phyloP scores from a whole-genome alignment of 2,888 invertebrate genomes.

The Piscicola geometra region DNA sequence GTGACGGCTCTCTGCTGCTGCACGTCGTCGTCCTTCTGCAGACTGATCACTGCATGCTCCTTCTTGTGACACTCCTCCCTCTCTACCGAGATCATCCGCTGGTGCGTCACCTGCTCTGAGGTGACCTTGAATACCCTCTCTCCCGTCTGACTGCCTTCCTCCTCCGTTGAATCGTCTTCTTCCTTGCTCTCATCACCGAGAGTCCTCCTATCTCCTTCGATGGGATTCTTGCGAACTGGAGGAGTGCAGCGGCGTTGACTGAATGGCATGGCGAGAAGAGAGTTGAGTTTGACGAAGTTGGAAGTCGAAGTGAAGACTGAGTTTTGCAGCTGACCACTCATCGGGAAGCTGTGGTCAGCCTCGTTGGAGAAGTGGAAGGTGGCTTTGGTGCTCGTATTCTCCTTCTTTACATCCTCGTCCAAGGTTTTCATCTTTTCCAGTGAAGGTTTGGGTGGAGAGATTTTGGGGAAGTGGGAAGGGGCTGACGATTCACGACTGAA shows the following conservation, averaged over 20 bases:
- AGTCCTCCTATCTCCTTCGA: not conserved
- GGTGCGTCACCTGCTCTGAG: constrained; percentile 26
- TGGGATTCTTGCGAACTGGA: no score
- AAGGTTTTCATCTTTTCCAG: not conserved
- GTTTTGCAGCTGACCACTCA: constrained; percentile 22
- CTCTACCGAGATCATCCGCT: constrained; percentile 32
- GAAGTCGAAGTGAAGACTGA: constrained; percentile 7
- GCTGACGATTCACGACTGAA: not conserved
- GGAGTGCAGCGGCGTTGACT: not conserved
- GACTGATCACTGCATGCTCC: constrained; percentile 16
- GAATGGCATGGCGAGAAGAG: not conserved
- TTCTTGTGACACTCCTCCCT: constrained; percentile 31
- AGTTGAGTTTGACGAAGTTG: constrained; percentile 29
- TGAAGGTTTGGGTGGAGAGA: not conserved
- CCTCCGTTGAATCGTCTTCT: not conserved
- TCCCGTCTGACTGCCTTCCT: not conserved
- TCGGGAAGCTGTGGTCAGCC: constrained; percentile 19
- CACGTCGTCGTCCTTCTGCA: constrained; percentile 14
- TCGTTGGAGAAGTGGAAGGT: constrained; percentile 23
- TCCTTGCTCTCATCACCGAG: not conserved
- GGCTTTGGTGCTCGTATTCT: no score
- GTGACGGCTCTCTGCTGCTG: constrained; percentile 21
- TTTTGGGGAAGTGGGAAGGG: not conserved
- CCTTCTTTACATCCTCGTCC: not conserved
- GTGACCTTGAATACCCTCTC: constrained; percentile 25